These are phyloP conservation scores for Siderastrea radians DNA, from an alignment of 92 coral and sea anemone species.

Conservation along the genomic window DNA sequence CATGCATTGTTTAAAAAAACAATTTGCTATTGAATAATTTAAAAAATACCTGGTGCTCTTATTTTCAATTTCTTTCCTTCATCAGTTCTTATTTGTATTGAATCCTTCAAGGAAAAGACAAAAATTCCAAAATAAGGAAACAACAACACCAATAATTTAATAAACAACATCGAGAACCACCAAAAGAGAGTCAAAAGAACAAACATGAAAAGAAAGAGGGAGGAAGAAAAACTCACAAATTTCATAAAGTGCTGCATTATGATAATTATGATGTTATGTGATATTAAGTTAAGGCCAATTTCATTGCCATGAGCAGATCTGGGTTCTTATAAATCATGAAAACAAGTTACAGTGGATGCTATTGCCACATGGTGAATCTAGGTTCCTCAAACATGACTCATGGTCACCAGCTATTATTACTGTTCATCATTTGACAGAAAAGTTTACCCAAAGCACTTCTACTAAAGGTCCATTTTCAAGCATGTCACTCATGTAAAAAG, in stretches of 20 bases:
- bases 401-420: no score
- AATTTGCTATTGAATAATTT: neutral
- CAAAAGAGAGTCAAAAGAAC: neutral
- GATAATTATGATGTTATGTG: neutral
- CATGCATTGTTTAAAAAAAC: neutral
- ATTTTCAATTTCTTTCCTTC: conserved; percentile 82
- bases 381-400: no score
- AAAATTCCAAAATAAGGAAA: neutral
- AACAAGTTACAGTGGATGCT: no score
- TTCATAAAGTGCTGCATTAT: no score
- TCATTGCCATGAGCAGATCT: no score
- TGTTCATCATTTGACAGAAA: no score
- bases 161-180: neutral
- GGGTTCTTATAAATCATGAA: no score
- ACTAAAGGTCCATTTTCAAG: no score
- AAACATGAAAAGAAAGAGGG: neutral
- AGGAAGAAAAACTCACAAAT: neutral
- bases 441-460: no score
- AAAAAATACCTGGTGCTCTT: conserved; percentile 83
- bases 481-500: no score
- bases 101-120: conserved; percentile 64
- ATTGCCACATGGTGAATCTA: no score
- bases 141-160: neutral
- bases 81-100: conserved; percentile 88
- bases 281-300: neutral